Percentiles rank a stretch among this genome's conserved stretches.
Evolutionary conservation across 2,797 vertebrate genomes (phyloP).

Genomic region (Pangasius macronema): DNA sequence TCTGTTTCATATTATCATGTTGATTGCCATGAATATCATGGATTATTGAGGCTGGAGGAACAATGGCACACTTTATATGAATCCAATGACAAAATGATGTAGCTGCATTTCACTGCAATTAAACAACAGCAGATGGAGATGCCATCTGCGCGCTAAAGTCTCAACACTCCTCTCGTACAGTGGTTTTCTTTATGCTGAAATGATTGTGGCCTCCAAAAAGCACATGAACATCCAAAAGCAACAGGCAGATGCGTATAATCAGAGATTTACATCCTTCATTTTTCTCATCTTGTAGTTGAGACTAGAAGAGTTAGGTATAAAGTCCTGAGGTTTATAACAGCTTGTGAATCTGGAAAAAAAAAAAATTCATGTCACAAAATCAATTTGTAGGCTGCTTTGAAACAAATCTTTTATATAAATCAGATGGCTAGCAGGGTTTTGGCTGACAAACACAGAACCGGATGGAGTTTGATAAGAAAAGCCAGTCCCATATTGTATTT

Average conservation of each 20-base stretch:
- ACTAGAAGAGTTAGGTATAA: constrained; percentile 10
- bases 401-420: constrained; percentile 44
- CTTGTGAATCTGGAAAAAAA: constrained; percentile 36
- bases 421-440: constrained; percentile 53
- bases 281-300: neutral
- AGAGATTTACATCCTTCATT: constrained; percentile 59
- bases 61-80: constrained; percentile 29
- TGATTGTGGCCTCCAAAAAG: neutral
- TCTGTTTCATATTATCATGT: constrained; percentile 8
- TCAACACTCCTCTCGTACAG: constrained; percentile 18
- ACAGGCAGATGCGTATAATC: constrained; percentile 62
- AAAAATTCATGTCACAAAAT: constrained; percentile 51
- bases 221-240: constrained; percentile 36
- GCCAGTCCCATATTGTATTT: constrained; percentile 51
- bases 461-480: constrained; percentile 61
- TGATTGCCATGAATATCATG: constrained; percentile 12
- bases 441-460: constrained; percentile 39
- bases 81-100: constrained; percentile 33
- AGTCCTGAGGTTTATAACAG: constrained; percentile 52
- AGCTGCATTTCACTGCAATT: constrained; percentile 36
- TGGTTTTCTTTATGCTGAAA: constrained; percentile 35
- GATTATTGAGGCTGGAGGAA: constrained; percentile 19
- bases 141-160: constrained; percentile 53
- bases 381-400: constrained; percentile 9
- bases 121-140: constrained; percentile 38